These are phyloP conservation scores for western clawed frog (Xenopus tropicalis) DNA, from an alignment of 2,113 vertebrate genomes.

Conservation along the genomic window DNA sequence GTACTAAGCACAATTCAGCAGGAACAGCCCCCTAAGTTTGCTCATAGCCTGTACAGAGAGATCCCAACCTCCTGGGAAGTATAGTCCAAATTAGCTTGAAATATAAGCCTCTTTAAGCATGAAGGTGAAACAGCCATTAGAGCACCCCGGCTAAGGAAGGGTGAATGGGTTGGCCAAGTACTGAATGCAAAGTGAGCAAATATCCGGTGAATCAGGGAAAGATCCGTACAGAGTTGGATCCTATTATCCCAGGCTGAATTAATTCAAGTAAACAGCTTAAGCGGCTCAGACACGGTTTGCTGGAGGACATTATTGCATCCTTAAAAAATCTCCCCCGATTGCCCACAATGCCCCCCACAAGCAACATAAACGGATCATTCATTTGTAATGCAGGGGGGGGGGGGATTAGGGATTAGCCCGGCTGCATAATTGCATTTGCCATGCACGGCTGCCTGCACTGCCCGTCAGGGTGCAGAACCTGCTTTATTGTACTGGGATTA, in stretches of 20 bases:
- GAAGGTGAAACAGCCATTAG: too few species aligned
- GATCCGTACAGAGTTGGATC: slow-evolving; percentile 59
- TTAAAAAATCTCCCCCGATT: slow-evolving; percentile 49
- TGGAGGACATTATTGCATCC: slow-evolving; percentile 58
- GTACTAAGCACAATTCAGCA: too few species aligned
- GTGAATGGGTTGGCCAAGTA: slow-evolving; percentile 7
- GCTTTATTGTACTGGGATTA: too few species aligned
- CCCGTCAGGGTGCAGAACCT: too few species aligned
- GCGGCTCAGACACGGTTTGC: slow-evolving; percentile 58
- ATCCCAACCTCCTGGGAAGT: too few species aligned
- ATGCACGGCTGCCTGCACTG: slow-evolving; percentile 35
- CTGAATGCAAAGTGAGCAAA: slow-evolving; percentile 59
- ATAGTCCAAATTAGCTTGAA: too few species aligned
- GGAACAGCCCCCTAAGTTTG: too few species aligned
- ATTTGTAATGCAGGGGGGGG: slow-evolving; percentile 51
- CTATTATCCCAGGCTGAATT: slow-evolving; percentile 65
- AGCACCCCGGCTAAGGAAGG: too few species aligned
- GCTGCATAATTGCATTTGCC: slow-evolving; percentile 65
- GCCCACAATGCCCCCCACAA: slow-evolving; percentile 58
- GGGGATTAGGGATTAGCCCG: slow-evolving; percentile 51
- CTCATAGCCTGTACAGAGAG: too few species aligned
- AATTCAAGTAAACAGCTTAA: slow-evolving; percentile 68
- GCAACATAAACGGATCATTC: slow-evolving; percentile 59
- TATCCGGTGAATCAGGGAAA: slow-evolving; percentile 64
- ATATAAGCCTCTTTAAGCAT: too few species aligned